Evolutionary conservation across 92 coral and sea anemone species (phyloP).

Genomic region (Plumapathes pennacea): DNA sequence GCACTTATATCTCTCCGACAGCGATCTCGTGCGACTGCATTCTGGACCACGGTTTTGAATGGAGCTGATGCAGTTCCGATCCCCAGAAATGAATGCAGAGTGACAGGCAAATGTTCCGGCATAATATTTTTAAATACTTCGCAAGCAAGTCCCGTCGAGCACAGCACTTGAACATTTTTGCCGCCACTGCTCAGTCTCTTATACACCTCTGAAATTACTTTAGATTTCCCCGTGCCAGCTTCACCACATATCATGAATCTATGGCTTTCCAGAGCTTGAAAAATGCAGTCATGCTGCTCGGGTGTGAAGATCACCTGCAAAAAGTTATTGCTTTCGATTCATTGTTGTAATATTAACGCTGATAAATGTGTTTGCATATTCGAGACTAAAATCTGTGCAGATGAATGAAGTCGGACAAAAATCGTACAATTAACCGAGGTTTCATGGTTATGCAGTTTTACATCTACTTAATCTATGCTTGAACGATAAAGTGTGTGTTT

Average conservation of each 20-base stretch:
- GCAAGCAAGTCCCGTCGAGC: constrained; percentile 27
- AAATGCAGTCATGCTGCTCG: constrained; percentile 19
- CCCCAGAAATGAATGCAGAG: constrained; percentile 30
- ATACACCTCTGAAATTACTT: constrained; percentile 22
- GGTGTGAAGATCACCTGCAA: not conserved
- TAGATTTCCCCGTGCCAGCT: constrained; percentile 45
- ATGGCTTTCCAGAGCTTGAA: constrained; percentile 32
- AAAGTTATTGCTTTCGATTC: no score
- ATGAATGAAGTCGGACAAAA: no score
- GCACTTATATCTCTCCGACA: not conserved
- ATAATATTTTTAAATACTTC: constrained; percentile 8
- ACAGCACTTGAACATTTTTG: not conserved
- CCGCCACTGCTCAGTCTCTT: not conserved
- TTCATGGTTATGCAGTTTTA: no score
- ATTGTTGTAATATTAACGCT: constrained; percentile 2
- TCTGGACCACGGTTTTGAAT: not conserved
- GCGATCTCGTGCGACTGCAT: not conserved
- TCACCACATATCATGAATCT: constrained; percentile 39
- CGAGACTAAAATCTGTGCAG: no score
- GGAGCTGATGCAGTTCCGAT: constrained; percentile 30
- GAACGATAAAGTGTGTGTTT: no score
- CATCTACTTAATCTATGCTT: no score
- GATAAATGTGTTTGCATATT: no score
- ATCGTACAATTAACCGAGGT: no score
- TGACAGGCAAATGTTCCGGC: not conserved